Evolutionary conservation across 2,113 vertebrate genomes (phyloP).

Genomic region (Anser brachyrhynchus): DNA sequence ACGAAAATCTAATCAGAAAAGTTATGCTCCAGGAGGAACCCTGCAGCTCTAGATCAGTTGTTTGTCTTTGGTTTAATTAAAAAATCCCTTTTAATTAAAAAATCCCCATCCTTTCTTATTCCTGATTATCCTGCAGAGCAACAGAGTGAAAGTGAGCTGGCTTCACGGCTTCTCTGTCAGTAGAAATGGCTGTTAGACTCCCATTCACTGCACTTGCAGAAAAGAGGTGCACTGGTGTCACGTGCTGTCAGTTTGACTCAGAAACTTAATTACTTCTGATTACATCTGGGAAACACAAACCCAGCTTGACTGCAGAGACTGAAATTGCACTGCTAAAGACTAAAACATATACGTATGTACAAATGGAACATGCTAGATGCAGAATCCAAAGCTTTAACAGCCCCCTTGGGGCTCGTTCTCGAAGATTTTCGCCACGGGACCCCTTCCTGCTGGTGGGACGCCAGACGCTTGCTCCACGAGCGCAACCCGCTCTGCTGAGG

Average conservation of each 20-base stretch:
- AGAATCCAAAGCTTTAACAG: not conserved
- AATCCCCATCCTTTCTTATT: not conserved
- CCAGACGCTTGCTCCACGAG: accelerated
- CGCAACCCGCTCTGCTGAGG: accelerated
- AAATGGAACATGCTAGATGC: accelerated
- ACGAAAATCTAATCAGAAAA: not conserved
- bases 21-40: not conserved
- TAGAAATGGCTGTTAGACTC: not conserved
- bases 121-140: not conserved
- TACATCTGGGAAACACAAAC: not conserved
- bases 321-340: accelerated
- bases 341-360: not conserved
- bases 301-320: not conserved
- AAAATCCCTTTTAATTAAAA: not conserved
- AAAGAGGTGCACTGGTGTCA: accelerated
- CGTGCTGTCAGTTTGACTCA: accelerated
- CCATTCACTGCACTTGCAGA: not conserved
- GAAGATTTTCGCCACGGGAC: not conserved
- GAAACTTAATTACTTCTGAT: not conserved
- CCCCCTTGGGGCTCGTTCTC: accelerated
- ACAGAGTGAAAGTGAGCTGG: accelerated
- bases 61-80: not conserved
- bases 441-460: accelerated
- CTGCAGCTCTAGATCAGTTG: not conserved
- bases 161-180: accelerated